Evolutionary conservation across 2,113 vertebrate genomes (phyloP), one percentile per base, ranked within the genome.

Genomic region (Calyptommatus sinebrachiatus): DNA sequence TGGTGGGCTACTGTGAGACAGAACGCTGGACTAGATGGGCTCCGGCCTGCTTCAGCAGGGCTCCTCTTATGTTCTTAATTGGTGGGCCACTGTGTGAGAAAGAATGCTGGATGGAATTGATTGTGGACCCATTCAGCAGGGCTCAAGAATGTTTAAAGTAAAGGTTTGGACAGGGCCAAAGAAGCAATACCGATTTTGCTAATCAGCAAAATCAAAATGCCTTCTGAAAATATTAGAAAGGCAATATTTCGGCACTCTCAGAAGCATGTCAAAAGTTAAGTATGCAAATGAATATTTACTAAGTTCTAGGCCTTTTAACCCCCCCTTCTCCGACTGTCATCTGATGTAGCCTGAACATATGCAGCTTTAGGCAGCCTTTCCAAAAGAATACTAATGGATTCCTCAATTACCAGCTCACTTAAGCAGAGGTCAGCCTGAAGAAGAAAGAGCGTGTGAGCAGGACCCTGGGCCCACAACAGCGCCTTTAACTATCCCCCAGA

Each of bases 391-490:
- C 65, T 69, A 79, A 83, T 74, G 77, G 77, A 74, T 75, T 53
- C 71, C 72, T 73, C 53, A 73, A 69, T 73, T 67, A 78, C 76
- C 63, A 63, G 82, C 73, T 71, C 80, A 61, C 82, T 81, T 75
- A 69, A 69, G 71, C 77, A 79, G 77, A 31, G 82, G 82, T 83
- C 77, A 83, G 82, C 60, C 87, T 46, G 29, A 68, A 75, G 87
- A 76, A 76, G 72, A 76, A 62, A 84, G 87, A 89, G 86, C 81
- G 86, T 91, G 88, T 82, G 90, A 87, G 87, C 86, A 31, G 81
- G 81, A 68, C 85, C 66, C 61, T 57, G 20, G 53, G 50, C 85
- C 66, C 65, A 80, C 80, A 82, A 81, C 73, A 86, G 77, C 29
- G 50, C 74, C 3, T 45, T 65, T 79, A 79, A 79, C 65, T 26